Evolutionary conservation across 2,113 vertebrate genomes (phyloP).

Genomic region (Podarcis muralis): DNA sequence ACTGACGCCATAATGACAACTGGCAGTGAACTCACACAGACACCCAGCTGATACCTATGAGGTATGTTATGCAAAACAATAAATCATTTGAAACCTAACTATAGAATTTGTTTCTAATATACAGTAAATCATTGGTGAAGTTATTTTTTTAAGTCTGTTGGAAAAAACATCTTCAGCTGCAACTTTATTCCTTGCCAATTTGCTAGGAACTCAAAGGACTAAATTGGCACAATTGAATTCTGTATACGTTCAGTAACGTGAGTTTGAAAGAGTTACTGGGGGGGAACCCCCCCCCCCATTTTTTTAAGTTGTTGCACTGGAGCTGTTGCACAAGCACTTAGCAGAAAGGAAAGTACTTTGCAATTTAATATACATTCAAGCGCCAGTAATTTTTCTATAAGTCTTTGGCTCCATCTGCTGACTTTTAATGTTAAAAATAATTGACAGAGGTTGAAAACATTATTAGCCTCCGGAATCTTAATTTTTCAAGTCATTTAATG

Average conservation of each 20-base stretch:
- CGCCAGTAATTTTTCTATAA: slow-evolving; percentile 67
- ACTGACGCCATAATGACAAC: not conserved
- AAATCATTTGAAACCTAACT: not conserved
- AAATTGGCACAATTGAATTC: not conserved
- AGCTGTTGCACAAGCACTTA: slow-evolving; percentile 41
- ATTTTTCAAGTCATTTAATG: not conserved
- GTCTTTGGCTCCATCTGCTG: slow-evolving; percentile 85
- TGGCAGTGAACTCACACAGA: not conserved
- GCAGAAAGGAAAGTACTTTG: slow-evolving; percentile 37
- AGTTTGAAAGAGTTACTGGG: slow-evolving; percentile 21
- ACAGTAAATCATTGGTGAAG: not conserved
- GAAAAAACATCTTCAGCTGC: slow-evolving; percentile 11
- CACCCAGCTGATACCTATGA: not conserved
- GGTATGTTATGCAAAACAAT: not conserved
- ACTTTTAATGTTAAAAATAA: slow-evolving; percentile 74
- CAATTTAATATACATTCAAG: slow-evolving; percentile 46
- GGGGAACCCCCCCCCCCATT: not conserved
- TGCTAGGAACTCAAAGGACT: accelerated
- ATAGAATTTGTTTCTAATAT: not conserved
- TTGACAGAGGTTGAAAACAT: not conserved
- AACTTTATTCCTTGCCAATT: not conserved
- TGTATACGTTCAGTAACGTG: not conserved
- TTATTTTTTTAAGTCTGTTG: not conserved
- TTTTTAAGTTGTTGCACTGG: not conserved
- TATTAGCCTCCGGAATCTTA: not conserved